These are phyloP conservation scores for Neotragus pygmaeus DNA, from an alignment of 2,113 vertebrate species.

Conservation along the genomic window DNA sequence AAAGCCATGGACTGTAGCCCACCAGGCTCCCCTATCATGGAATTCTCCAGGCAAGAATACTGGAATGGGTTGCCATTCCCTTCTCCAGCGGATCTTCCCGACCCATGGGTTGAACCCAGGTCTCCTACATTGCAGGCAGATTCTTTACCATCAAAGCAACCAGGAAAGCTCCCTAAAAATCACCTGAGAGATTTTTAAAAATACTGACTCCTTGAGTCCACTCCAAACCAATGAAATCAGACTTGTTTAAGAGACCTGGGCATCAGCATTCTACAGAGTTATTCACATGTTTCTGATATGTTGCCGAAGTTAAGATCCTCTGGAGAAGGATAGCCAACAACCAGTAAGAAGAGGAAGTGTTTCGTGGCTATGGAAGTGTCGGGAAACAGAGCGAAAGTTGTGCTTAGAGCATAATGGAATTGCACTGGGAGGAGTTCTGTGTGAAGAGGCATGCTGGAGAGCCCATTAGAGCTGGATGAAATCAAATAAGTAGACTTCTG, in stretches of 20 bases:
- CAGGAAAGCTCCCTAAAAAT: background rate
- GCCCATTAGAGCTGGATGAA: background rate
- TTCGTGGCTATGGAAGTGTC: background rate
- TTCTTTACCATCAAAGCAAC: background rate
- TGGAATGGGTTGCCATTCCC: background rate
- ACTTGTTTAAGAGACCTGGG: background rate
- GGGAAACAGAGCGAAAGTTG: background rate
- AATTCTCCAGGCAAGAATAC: background rate
- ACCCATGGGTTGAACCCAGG: background rate
- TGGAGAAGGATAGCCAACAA: background rate
- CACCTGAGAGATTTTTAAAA: background rate
- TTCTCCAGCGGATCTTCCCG: background rate
- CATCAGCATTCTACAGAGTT: background rate
- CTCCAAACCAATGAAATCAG: background rate
- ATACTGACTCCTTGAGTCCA: background rate
- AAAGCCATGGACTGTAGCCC: background rate
- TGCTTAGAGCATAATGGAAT: background rate
- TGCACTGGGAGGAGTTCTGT: background rate
- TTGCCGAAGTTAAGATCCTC: background rate
- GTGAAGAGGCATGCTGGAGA: background rate
- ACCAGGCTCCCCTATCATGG: background rate
- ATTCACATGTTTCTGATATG: background rate
- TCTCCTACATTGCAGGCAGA: background rate
- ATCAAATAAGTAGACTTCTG: background rate
- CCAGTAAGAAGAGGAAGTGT: background rate